These are phyloP conservation scores for Pomatostomus ruficeps DNA, from an alignment of 2,113 vertebrate species.

Conservation along the genomic window DNA sequence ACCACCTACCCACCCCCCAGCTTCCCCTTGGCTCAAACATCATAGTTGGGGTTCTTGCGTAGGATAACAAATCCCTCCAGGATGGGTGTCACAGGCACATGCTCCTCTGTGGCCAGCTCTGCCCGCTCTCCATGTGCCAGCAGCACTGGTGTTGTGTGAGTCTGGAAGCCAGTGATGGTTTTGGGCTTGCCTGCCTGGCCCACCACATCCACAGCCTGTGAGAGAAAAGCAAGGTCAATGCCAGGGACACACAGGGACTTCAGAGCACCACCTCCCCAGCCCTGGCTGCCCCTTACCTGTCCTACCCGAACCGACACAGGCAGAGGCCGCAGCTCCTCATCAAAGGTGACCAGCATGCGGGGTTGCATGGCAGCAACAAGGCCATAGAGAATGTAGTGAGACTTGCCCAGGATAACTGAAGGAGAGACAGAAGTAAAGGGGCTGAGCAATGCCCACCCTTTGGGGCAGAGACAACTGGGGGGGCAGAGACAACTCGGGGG, in stretches of 20 bases:
- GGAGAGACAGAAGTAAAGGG: background rate
- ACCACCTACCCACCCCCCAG: background rate
- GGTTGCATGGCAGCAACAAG: conserved; percentile 98
- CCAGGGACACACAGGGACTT: rapidly evolving
- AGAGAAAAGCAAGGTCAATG: background rate
- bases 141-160: conserved; percentile 96
- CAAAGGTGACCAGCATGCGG: conserved; percentile 96
- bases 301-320: conserved; percentile 95
- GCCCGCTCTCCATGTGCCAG: conserved; percentile 94
- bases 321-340: conserved; percentile 91
- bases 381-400: conserved; percentile 94
- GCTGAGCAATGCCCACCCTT: rapidly evolving
- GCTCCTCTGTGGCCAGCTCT: conserved; percentile 96
- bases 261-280: rapidly evolving
- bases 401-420: conserved; percentile 93
- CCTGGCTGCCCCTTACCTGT: conserved; percentile 77
- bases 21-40: conserved; percentile 65
- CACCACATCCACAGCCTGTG: conserved; percentile 94
- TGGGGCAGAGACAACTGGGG: rapidly evolving
- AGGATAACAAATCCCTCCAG: conserved; percentile 97
- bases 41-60: conserved; percentile 96
- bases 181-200: conserved; percentile 98
- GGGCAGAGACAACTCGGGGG: rapidly evolving
- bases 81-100: conserved; percentile 91
- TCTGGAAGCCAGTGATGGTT: conserved; percentile 98